phyloP scores from a whole-genome alignment of 1,140 invertebrate genomes.

The Drosophila lacertosa region DNA sequence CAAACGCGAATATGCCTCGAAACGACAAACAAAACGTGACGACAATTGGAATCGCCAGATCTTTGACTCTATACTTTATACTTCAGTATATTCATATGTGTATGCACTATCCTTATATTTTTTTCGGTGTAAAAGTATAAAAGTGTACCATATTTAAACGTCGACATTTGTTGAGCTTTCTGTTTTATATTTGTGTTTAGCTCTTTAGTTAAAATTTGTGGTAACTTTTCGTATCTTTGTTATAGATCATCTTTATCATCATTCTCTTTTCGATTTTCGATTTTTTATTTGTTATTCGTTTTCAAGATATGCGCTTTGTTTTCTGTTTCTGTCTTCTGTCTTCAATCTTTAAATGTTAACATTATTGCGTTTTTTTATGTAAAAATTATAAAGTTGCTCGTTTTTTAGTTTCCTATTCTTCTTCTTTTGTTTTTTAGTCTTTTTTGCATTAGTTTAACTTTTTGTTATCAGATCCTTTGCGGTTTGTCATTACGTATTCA shows the following conservation, averaged over 20 bases:
- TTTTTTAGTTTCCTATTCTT: slow-evolving; percentile 26
- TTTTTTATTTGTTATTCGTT: slow-evolving; percentile 38
- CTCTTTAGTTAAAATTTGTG: slow-evolving; percentile 69
- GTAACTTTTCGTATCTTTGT: slow-evolving; percentile 54
- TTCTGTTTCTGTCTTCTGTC: slow-evolving; percentile 42
- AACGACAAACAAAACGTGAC: slow-evolving; percentile 51
- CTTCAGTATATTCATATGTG: slow-evolving; percentile 12
- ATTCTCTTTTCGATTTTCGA: slow-evolving; percentile 22
- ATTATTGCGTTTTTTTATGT: slow-evolving; percentile 75
- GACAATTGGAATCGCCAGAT: slow-evolving; percentile 28
- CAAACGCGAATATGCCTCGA: slow-evolving; percentile 71
- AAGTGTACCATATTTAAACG: slow-evolving; percentile 72
- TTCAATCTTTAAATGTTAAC: slow-evolving; percentile 71
- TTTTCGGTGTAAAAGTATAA: slow-evolving; percentile 82
- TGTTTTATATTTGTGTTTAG: slow-evolving; percentile 23
- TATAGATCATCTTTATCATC: slow-evolving; percentile 30
- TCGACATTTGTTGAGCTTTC: slow-evolving; percentile 27
- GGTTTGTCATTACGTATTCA: slow-evolving; percentile 65
- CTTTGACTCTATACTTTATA: slow-evolving; percentile 39
- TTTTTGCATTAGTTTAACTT: slow-evolving; percentile 63
- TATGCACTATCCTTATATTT: slow-evolving; percentile 48
- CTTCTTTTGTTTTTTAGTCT: slow-evolving; percentile 56
- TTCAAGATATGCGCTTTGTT: slow-evolving; percentile 80
- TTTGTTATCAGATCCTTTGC: slow-evolving; percentile 41
- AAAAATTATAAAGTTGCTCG: slow-evolving; percentile 78